Percentiles rank a stretch among this genome's conserved stretches.
phyloP scores from a whole-genome alignment of 2,888 invertebrate genomes.

The Acleris cristana region DNA sequence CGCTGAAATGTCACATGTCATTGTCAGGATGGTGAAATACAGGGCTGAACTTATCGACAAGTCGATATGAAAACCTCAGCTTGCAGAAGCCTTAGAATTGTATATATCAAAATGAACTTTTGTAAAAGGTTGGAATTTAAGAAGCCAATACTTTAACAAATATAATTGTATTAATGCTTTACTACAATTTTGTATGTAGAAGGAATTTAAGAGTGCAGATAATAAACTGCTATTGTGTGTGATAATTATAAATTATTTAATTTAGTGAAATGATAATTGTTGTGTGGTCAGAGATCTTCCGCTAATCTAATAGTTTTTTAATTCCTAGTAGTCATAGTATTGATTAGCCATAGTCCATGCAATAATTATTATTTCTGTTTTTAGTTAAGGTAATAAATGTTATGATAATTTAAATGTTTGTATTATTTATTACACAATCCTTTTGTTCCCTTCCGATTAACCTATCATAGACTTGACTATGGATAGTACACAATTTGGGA shows the following conservation, averaged over 20 bases:
- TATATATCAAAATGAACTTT: too few species aligned
- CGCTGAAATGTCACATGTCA: too few species aligned
- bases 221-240: constrained; percentile 29
- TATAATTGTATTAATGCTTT: not conserved
- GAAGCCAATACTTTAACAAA: not conserved
- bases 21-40: too few species aligned
- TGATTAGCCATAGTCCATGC: constrained; percentile 25
- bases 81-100: too few species aligned
- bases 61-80: too few species aligned
- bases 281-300: constrained; percentile 35
- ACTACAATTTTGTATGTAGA: constrained; percentile 3
- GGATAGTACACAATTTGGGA: too few species aligned
- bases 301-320: constrained; percentile 37
- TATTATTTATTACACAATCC: constrained; percentile 1
- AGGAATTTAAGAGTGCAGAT: constrained; percentile 1
- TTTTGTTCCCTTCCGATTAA: too few species aligned
- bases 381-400: constrained; percentile 33
- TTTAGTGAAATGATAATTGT: constrained; percentile 28
- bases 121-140: too few species aligned
- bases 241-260: constrained; percentile 23
- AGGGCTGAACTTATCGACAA: too few species aligned
- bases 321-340: constrained; percentile 40
- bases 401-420: constrained; percentile 15
- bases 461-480: too few species aligned
- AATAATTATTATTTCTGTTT: constrained; percentile 42